Evolutionary conservation across 2,797 vertebrate species (phyloP), one percentile per base, ranked within the genome.

Genomic region (Thalassophryne amazonica): DNA sequence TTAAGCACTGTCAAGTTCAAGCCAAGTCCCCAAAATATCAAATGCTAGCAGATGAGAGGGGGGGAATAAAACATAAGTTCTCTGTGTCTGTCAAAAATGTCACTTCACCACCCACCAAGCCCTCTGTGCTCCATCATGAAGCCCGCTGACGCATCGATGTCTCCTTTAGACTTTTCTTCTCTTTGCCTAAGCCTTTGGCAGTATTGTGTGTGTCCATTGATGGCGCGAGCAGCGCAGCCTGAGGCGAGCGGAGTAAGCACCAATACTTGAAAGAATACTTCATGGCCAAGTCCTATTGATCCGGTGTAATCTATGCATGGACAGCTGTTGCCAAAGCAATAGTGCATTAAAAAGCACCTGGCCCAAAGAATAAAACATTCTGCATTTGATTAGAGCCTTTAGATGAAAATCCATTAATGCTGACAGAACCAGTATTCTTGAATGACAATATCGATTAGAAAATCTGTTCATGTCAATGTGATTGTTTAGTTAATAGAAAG

Each of bases 211-310:
- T 20, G 35, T 29, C 34, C 63, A 58, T 60, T 55, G 62, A 69
- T 31, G 49, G 46, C 22, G 31, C 34, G 23, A 39, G 53, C 50
- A 49, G 37, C 37, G 58, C 30, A 47, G 51, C 27, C 38, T 25
- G 2, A 12, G 54, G 63, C 53, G 72, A 54, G 39, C 40, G 21
- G 9, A 45, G 28, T 9, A 15, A 20, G 25, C 14, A n/a, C 73
- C 81, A 37, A 84, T 83, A 72, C 55, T 37, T 46, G 54, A 69
- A n/a, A 76, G 60, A 78, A 72, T 72, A 64, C 64, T 72, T 80
- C 57, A 69, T 69, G 51, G 54, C 59, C 51, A 66, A 54, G 46
- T 56, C 16, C 1, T 59, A 83, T 86, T 29, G 78, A 73, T 75
- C 35, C 1, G 14, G 13, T 47, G 22, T 56, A 73, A 80, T 74